These are phyloP conservation scores for Sebastes baramenuke DNA, from an alignment of 2,797 vertebrate species.

Conservation along the genomic window DNA sequence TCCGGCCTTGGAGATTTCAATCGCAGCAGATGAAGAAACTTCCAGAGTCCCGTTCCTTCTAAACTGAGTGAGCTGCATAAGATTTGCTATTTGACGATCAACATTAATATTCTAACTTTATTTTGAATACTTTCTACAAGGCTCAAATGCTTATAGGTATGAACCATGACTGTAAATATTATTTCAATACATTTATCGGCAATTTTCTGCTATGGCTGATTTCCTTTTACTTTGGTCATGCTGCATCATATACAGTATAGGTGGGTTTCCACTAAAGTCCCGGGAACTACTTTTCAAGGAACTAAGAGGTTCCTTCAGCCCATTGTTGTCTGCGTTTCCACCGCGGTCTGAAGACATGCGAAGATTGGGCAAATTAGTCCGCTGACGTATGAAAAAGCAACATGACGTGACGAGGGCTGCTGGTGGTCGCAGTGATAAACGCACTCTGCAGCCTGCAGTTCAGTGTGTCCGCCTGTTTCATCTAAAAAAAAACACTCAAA, in stretches of 20 bases:
- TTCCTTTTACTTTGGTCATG: not conserved
- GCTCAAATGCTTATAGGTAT: not conserved
- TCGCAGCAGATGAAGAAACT: not conserved
- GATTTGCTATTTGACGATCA: not conserved
- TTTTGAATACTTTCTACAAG: not conserved
- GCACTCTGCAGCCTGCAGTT: no score
- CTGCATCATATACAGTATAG: not conserved
- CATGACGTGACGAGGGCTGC: no score
- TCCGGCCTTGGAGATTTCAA: slow-evolving; percentile 14
- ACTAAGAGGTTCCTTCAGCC: no score
- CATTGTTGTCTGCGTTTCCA: no score
- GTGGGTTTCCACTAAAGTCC: no score
- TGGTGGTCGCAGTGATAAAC: no score
- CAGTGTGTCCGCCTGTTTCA: no score
- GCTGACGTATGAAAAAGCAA: no score
- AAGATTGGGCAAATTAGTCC: no score
- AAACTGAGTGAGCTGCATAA: not conserved
- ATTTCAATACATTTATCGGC: not conserved
- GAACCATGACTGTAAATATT: not conserved
- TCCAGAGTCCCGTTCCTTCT: not conserved
- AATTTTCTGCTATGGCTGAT: not conserved
- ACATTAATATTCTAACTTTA: not conserved
- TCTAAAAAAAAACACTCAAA: no score
- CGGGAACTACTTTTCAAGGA: no score
- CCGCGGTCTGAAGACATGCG: no score